These are phyloP conservation scores for Oscheius onirici DNA, from an alignment of 2,888 invertebrate genomes.

Conservation along the genomic window DNA sequence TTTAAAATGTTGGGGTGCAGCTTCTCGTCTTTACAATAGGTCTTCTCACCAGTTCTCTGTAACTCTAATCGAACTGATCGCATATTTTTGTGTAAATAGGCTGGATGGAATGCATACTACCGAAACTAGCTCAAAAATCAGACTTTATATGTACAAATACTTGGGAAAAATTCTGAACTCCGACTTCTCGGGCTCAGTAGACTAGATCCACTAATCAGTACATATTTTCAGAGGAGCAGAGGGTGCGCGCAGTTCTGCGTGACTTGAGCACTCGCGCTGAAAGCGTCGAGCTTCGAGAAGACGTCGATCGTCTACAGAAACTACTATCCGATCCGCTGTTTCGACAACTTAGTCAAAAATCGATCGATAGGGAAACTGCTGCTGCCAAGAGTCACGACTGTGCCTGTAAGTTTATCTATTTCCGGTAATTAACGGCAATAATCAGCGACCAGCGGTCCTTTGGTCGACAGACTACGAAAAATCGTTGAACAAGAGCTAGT, in stretches of 20 bases:
- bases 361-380: constrained; percentile 16
- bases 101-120: no score
- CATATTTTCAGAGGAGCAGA: constrained; percentile 56
- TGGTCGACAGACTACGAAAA: constrained; percentile 7
- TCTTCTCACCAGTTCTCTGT: no score
- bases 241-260: constrained; percentile 62
- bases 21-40: no score
- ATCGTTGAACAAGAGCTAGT: constrained; percentile 21
- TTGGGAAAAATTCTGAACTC: no score
- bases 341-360: constrained; percentile 48
- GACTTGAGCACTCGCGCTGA: constrained; percentile 57
- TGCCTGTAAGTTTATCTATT: constrained; percentile 5
- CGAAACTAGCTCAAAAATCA: no score
- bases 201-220: background rate
- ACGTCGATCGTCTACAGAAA: constrained; percentile 54
- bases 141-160: no score
- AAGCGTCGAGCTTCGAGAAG: constrained; percentile 42
- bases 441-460: background rate
- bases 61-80: no score
- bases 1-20: no score
- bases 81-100: no score
- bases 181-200: no score
- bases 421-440: background rate
- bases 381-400: background rate
- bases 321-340: constrained; percentile 58